A percentile compares a stretch with the other conserved stretches of the same genome.
Conservation (phyloP, 2,888 invertebrate species). For the Ectropis crepuscularia region DNA sequence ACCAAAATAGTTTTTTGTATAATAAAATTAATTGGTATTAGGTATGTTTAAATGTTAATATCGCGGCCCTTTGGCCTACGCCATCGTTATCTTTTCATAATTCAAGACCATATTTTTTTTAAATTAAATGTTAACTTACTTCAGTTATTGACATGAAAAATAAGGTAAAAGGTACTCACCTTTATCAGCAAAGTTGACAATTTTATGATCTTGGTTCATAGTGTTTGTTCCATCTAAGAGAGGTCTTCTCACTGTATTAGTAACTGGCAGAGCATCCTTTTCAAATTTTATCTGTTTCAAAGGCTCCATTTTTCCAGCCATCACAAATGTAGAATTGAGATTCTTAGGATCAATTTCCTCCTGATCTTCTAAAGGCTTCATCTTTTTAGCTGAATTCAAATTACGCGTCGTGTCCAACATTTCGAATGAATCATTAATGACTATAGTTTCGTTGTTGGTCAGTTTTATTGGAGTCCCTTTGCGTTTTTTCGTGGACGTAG, state of each 20-base stretch:
- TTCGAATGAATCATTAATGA: constrained; percentile 76
- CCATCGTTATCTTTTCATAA: background rate
- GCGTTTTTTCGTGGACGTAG: constrained; percentile 58
- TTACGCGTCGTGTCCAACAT: constrained; percentile 62
- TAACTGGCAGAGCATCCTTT: constrained; percentile 51
- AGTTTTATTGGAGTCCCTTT: constrained; percentile 75
- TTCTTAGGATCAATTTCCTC: constrained; percentile 63
- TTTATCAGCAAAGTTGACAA: constrained; percentile 65
- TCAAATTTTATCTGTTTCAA: constrained; percentile 57
- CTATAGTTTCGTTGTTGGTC: constrained; percentile 70
- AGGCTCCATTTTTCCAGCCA: constrained; percentile 66
- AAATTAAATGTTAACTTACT: background rate
- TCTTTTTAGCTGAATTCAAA: constrained; percentile 69
- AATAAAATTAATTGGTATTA: no score
- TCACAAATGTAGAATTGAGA: constrained; percentile 77
- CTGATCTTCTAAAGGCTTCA: constrained; percentile 68
- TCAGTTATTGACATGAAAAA: background rate
- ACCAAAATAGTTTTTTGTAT: no score
- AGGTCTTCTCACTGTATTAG: constrained; percentile 57
- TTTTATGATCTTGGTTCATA: constrained; percentile 49
- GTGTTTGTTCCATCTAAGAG: constrained; percentile 71
- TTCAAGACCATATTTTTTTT: background rate
- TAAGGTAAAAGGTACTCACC: constrained; percentile 53
- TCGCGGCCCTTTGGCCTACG: no score
- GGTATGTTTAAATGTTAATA: no score